A percentile compares a stretch with the other conserved stretches of the same genome.
Conservation (phyloP, 1,140 invertebrate species). For the Caerostris darwini region DNA sequence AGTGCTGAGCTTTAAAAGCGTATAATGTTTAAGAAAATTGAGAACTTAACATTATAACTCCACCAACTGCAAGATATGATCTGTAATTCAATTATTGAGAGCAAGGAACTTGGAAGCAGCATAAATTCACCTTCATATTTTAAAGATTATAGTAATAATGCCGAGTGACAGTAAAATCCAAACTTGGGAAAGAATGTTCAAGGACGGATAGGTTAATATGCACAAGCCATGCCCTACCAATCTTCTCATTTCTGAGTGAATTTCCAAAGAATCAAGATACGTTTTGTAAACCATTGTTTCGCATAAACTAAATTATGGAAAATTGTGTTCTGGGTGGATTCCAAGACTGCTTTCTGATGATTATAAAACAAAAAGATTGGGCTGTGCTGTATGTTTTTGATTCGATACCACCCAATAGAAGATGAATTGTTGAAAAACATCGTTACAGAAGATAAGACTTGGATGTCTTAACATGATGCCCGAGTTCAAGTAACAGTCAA, state of each 20-base stretch:
- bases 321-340: neutral
- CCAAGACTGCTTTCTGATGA: neutral
- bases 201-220: neutral
- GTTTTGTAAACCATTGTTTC: neutral
- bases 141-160: neutral
- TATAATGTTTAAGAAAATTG: conserved; percentile 8
- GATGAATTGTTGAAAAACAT: neutral
- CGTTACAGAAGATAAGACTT: neutral
- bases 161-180: neutral
- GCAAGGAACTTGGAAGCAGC: neutral
- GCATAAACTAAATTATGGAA: neutral
- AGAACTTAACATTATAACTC: too few species aligned
- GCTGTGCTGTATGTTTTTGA: neutral
- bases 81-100: neutral
- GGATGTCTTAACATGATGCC: neutral
- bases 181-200: neutral
- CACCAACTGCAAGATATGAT: neutral
- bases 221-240: neutral
- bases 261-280: neutral
- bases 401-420: neutral
- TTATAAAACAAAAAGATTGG: neutral
- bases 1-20: neutral
- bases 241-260: neutral
- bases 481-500: neutral
- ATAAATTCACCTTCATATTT: neutral